Evolutionary conservation across 2,113 vertebrate species (phyloP), one percentile per base, ranked within the genome.

Genomic region (Tragulus kanchil): DNA sequence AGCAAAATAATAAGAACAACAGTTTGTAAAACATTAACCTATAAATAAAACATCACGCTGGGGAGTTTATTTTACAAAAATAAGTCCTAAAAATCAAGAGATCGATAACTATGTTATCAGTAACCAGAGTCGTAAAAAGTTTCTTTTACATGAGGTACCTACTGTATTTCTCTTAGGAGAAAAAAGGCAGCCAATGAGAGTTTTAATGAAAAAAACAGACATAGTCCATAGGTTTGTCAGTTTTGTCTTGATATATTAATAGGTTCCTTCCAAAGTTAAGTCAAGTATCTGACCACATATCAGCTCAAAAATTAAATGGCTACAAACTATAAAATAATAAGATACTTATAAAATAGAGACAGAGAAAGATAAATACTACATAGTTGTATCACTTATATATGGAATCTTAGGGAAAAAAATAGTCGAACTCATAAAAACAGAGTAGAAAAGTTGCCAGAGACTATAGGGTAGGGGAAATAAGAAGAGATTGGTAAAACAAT

Each of bases 41-140:
- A 96, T 78, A 92, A 84, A 83, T 62, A 59, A 19, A 82, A n/a
- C 71, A 54, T 89, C 69, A 96, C 54, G 17, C 11, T 9, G 31
- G 6, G 90, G 86, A 84, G 13, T 87, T 92, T 78, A 94, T 50
- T 87, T 81, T 97, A 85, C 50, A 6, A 92, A 95, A 93, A 93
- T 12, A 84, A 26, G 58, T 88, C 6, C 50, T 67, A 59, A 82
- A 94, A 94, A 62, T 54, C 50, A 69, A 78, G 16, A 96, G 8
- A 25, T 93, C 78, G 93, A 62, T 5, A 31, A 97, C 28, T 69
- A 69, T 25, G 1, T 36, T 54, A 94, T 31, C 82, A 82, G 13
- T 62, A 73, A 83, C 54, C 45, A 82, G 17, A 82, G 50, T 69
- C 7, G 25, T 61, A 61, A 71, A 58, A 83, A n/a, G 4, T 64